Base-by-base conservation (phyloP, 2,113 vertebrate genomes). In the Oreochromis spilurus region DNA sequence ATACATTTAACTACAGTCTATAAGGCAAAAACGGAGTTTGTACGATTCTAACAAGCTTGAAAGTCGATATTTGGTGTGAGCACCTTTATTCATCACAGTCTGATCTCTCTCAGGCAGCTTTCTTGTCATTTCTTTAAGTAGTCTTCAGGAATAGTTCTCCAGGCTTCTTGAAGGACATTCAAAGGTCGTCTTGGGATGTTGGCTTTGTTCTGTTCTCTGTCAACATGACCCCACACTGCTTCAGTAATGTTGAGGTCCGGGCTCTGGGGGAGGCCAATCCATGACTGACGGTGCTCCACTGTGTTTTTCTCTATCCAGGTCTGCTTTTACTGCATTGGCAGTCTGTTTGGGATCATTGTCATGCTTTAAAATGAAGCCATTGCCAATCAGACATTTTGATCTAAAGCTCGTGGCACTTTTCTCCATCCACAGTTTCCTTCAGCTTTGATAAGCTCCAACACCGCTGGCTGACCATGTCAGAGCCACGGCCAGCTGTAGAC, bases 361-460 rank as follows among this genome's bases (percentile, higher is more conserved):
- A 3, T 65, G 60, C 17, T 65, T 36, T 36, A 65, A 38, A 65
- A 38, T 65, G 1, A 38, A 38, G 34, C 17, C 0, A 6, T 70
- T 43, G 38, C 38, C 65, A 70, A 43, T 70, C 65, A 70, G n/a
- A 70, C 8, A 24, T 65, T 43, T 70, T 43, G n/a, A 70, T 26
- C 65, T 1, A 70, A 70, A 24, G 16, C 65, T 70, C 0, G 0
- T 16, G n/a, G 36, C 36, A 43, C 38, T 43, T 43, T 43, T 70
- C 7, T 43, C n/a, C n/a, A 2, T 43, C 21, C 36, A 40, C 12
- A 70, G 13, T 65, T 70, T 26, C 38, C 65, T 43, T 43, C n/a
- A 16, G 21, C 36, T 70, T 43, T 70, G 36, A 43, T 43, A 8
- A 70, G 65, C 36, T 70, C 60, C 12, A 14, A 24, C 65, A 24